Evolutionary conservation across 2,888 invertebrate genomes (phyloP).

Genomic region (Agrotis puta): DNA sequence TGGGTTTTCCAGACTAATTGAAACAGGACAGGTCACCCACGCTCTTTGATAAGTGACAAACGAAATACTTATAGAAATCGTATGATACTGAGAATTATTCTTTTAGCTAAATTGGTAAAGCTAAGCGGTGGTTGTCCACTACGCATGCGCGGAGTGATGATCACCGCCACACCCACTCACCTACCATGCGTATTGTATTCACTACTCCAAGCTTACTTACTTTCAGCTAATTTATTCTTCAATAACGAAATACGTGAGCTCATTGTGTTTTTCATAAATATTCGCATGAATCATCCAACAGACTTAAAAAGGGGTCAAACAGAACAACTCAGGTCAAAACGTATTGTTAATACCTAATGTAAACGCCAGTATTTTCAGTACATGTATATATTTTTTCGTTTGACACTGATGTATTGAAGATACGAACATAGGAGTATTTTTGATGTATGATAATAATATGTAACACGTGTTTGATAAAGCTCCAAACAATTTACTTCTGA

Average conservation of each 20-base stretch:
- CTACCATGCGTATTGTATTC: conserved; percentile 35
- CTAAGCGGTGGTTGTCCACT: conserved; percentile 12
- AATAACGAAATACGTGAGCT: conserved; percentile 44
- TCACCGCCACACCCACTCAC: conserved; percentile 52
- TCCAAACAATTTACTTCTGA: conserved; percentile 27
- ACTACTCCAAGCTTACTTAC: conserved; percentile 19
- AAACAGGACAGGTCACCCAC: no score
- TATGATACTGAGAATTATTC: no score
- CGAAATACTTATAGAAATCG: not conserved
- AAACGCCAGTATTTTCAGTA: conserved; percentile 26
- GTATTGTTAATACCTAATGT: conserved; percentile 49
- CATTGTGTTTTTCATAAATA: conserved; percentile 42
- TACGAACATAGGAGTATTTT: conserved; percentile 27
- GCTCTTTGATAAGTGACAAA: not conserved
- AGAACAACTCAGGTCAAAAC: conserved; percentile 46
- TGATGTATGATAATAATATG: conserved; percentile 39
- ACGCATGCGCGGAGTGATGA: conserved; percentile 51
- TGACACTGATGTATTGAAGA: conserved; percentile 7
- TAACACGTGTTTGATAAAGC: conserved; percentile 19
- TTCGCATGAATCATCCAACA: conserved; percentile 58
- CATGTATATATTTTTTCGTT: not conserved
- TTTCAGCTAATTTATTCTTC: conserved; percentile 46
- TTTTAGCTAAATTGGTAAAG: no score
- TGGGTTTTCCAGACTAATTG: not conserved
- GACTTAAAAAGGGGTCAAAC: conserved; percentile 55